These are phyloP conservation scores for Mylabris phalerata DNA, from an alignment of 1,140 invertebrate species.

Conservation along the genomic window DNA sequence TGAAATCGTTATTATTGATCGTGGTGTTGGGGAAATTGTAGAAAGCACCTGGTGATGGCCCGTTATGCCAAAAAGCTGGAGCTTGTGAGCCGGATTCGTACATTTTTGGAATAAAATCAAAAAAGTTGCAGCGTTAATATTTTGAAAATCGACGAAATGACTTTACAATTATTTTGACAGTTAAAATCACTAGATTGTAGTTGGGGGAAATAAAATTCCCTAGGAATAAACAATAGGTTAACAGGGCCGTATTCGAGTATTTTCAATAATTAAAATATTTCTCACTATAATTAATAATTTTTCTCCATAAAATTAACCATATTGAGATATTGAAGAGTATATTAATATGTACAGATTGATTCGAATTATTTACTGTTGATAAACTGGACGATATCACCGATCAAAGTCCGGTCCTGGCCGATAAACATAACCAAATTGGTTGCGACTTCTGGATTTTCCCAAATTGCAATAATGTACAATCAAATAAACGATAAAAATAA, in stretches of 20 bases:
- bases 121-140: not conserved
- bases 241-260: not conserved
- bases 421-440: not conserved
- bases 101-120: too few species aligned
- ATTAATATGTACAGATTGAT: too few species aligned
- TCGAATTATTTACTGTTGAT: too few species aligned
- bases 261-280: too few species aligned
- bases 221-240: not conserved
- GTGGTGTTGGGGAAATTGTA: constrained; percentile 59
- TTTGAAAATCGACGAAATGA: constrained; percentile 8
- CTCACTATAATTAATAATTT: too few species aligned
- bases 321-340: too few species aligned
- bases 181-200: not conserved
- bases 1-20: constrained; percentile 44
- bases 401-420: too few species aligned
- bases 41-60: constrained; percentile 59
- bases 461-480: not conserved
- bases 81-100: constrained; percentile 13
- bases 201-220: not conserved
- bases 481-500: not conserved
- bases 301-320: too few species aligned
- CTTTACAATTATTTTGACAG: constrained; percentile 10
- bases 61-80: constrained; percentile 61
- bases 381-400: too few species aligned
- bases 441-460: not conserved